Evolutionary conservation across 92 coral and sea anemone species (phyloP).

Genomic region (Scolanthus callimorphus): DNA sequence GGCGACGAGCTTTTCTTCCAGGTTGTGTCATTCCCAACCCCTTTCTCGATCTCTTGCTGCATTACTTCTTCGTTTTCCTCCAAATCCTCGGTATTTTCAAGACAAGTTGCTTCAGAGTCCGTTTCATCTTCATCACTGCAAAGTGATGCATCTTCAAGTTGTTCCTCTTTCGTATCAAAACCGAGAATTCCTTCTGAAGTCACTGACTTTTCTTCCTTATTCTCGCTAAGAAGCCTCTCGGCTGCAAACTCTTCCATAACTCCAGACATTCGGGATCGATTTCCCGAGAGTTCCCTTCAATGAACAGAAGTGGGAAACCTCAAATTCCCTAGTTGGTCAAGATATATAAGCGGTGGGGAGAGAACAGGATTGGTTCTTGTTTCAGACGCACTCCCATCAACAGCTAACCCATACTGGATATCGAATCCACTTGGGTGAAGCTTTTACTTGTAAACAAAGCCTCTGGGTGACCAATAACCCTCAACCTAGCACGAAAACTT

Average conservation of each 20-base stretch:
- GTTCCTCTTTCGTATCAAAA: background rate
- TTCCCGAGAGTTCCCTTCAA: too few relatives aligned
- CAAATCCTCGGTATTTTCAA: background rate
- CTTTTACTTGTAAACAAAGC: background rate
- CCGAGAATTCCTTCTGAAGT: background rate
- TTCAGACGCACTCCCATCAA: background rate
- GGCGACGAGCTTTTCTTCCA: conserved; percentile 9
- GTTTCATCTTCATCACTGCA: background rate
- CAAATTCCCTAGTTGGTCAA: background rate
- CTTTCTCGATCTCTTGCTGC: conserved; percentile 9
- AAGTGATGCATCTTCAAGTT: background rate
- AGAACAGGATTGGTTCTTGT: background rate
- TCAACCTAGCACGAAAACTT: too few relatives aligned
- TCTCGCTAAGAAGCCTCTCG: background rate
- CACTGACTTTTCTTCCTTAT: background rate
- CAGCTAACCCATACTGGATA: background rate
- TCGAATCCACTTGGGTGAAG: background rate
- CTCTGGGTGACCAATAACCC: background rate
- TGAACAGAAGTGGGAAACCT: too few relatives aligned
- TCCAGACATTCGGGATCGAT: too few relatives aligned
- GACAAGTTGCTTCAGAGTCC: background rate
- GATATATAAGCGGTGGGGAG: background rate
- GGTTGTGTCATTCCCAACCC: background rate
- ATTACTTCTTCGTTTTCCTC: conserved; percentile 6
- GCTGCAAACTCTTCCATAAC: background rate